A percentile compares a stretch with the other conserved stretches of the same genome.
Conservation (phyloP, 2,113 vertebrate species). For the Ariopsis seemanni region DNA sequence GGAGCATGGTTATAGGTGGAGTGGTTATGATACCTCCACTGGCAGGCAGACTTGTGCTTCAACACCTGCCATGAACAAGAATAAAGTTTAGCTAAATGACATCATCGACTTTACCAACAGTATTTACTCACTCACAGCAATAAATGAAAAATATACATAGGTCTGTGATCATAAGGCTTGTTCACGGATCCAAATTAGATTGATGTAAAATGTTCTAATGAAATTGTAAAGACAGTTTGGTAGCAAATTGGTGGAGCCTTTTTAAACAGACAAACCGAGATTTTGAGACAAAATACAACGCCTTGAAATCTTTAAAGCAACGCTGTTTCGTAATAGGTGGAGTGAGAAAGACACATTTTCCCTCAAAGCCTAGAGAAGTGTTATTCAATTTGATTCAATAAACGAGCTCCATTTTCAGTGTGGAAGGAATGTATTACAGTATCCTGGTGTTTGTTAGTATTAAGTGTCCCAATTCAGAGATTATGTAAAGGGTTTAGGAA, state of each 20-base stretch:
- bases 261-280: not conserved
- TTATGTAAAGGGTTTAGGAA: not conserved
- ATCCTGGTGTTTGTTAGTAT: not conserved
- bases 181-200: not conserved
- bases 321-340: not conserved
- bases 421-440: not conserved
- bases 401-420: not conserved
- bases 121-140: not conserved
- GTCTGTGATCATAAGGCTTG: too few species aligned
- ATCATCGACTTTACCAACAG: not conserved
- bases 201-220: not conserved
- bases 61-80: conserved; percentile 72
- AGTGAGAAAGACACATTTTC: too few species aligned
- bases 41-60: conserved; percentile 75
- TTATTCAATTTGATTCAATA: not conserved
- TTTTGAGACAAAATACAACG: not conserved
- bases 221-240: not conserved
- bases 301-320: not conserved
- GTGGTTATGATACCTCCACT: conserved; percentile 89
- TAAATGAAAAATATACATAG: not conserved
- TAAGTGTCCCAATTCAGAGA: not conserved
- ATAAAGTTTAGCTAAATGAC: conserved; percentile 18
- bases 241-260: not conserved
- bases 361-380: not conserved
- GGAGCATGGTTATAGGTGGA: conserved; percentile 84